Evolutionary conservation across 2,113 vertebrate genomes (phyloP).

Genomic region (Sinocyclocheilus anophthalmus): DNA sequence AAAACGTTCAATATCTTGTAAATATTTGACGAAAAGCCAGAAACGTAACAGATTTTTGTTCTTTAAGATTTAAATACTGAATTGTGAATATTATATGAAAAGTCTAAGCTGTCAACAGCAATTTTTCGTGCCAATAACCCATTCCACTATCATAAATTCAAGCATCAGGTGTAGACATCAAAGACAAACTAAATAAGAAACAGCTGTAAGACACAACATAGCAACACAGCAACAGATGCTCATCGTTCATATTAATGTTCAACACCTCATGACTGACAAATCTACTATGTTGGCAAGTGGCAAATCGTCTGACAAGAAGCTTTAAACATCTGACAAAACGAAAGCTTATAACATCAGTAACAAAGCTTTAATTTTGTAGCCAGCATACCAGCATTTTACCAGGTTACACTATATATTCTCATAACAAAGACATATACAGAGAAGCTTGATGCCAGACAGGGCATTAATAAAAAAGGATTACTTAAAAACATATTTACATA

Average conservation of each 20-base stretch:
- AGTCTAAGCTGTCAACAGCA: not conserved
- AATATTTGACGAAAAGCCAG: not conserved
- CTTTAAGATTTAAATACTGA: not conserved
- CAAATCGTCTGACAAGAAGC: slow-evolving; percentile 29
- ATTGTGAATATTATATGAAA: not conserved
- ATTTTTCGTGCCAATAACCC: not conserved
- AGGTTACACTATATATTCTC: not conserved
- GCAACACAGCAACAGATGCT: slow-evolving; percentile 18
- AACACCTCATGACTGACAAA: slow-evolving; percentile 27
- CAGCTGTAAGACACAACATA: slow-evolving; percentile 7
- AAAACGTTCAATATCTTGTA: not conserved
- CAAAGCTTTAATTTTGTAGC: not conserved
- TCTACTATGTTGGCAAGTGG: slow-evolving; percentile 14
- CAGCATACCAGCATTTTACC: not conserved
- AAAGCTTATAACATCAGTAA: not conserved
- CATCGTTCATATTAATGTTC: not conserved
- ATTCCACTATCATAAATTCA: not conserved
- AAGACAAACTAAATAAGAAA: slow-evolving; percentile 10
- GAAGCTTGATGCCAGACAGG: slow-evolving; percentile 6
- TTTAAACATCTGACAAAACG: slow-evolving; percentile 1
- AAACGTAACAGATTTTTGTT: not conserved
- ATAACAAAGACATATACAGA: not conserved
- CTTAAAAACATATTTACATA: slow-evolving; percentile 30
- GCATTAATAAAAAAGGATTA: slow-evolving; percentile 32
- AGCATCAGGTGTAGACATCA: slow-evolving; percentile 14